Evolutionary conservation across 2,888 invertebrate species (phyloP).

Genomic region (Bimastos eiseni): DNA sequence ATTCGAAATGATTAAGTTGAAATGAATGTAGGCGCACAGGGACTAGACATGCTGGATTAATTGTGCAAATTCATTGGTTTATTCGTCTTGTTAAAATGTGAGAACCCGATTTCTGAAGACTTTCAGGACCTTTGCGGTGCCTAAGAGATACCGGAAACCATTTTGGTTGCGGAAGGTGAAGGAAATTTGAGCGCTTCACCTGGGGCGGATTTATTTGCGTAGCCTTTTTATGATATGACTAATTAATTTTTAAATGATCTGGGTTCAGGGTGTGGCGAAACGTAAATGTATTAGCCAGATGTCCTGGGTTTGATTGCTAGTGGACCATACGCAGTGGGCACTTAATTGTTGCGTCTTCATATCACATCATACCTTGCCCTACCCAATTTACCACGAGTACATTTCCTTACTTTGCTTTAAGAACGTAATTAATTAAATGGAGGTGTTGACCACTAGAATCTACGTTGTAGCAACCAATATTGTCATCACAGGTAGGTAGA

Average conservation of each 20-base stretch:
- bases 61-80: neutral
- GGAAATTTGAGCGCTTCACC: neutral
- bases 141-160: neutral
- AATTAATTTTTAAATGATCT: too few species aligned
- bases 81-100: neutral
- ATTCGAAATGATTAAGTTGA: neutral
- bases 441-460: too few species aligned
- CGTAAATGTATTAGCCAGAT: too few species aligned
- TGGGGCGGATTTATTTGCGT: neutral
- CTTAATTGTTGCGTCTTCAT: too few species aligned
- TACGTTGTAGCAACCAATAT: too few species aligned
- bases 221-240: neutral
- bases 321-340: too few species aligned
- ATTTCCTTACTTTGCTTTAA: neutral
- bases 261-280: too few species aligned
- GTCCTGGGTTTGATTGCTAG: too few species aligned
- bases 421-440: too few species aligned
- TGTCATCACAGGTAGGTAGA: too few species aligned
- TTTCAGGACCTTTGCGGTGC: neutral
- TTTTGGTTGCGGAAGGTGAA: constrained; percentile 1
- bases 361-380: too few species aligned
- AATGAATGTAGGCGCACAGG: neutral
- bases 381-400: too few species aligned
- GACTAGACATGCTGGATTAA: neutral
- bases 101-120: neutral